These are phyloP conservation scores for Poeciliopsis presidionis DNA, from an alignment of 2,797 vertebrate species.

Conservation along the genomic window DNA sequence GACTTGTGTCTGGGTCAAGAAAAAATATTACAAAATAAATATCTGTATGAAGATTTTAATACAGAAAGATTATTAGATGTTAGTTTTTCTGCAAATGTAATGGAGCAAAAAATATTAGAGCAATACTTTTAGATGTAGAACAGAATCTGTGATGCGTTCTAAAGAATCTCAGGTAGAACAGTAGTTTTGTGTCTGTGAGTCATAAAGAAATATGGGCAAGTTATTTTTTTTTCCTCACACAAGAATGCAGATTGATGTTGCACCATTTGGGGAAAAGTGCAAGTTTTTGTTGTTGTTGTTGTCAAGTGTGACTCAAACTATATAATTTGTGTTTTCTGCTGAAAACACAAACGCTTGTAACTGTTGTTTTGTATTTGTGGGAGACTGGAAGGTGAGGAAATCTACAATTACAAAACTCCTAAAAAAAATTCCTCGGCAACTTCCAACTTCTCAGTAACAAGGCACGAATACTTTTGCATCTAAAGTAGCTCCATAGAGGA, in stretches of 20 bases:
- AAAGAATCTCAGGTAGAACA: background rate
- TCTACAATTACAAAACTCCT: background rate
- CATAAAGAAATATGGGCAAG: background rate
- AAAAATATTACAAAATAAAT: background rate
- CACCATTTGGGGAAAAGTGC: no score
- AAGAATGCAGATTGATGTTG: background rate
- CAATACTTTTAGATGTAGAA: background rate
- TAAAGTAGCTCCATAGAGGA: background rate
- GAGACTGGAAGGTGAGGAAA: background rate
- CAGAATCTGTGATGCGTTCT: no score
- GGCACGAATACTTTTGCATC: background rate
- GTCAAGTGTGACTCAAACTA: background rate
- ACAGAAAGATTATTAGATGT: background rate
- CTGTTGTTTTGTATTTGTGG: background rate
- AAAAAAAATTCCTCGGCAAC: background rate
- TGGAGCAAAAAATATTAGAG: background rate
- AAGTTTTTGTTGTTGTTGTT: background rate
- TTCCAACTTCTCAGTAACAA: background rate
- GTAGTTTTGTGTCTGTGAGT: background rate
- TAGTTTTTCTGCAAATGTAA: background rate
- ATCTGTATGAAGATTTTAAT: background rate
- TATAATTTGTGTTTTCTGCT: background rate
- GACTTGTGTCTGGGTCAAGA: conserved; percentile 61
- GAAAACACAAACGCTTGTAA: background rate
- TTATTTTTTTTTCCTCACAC: background rate